Percentiles rank a stretch among this genome's conserved stretches.
Conservation (phyloP, 2,797 vertebrate genomes). For the Dendrocincla tyrannina region DNA sequence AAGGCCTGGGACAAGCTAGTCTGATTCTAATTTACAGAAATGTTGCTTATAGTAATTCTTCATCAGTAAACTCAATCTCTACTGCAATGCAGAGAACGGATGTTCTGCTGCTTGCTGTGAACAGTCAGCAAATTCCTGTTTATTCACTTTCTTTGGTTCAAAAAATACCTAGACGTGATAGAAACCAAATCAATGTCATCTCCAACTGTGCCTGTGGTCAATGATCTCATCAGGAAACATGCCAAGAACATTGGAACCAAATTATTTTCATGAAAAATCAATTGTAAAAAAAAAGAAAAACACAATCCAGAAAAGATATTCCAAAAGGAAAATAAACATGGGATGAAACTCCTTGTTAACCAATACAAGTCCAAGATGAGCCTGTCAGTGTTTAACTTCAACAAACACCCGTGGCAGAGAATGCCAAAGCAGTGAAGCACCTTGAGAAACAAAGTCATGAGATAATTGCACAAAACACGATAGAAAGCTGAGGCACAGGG, state of each 20-base stretch:
- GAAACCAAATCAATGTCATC: not conserved
- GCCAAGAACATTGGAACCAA: not conserved
- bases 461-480: not conserved
- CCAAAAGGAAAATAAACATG: not conserved
- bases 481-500: not conserved
- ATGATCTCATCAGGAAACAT: not conserved
- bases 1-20: not conserved
- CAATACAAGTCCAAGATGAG: not conserved
- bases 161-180: not conserved
- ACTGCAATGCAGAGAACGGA: constrained; percentile 4
- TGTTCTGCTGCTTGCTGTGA: not conserved
- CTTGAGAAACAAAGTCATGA: not conserved
- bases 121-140: constrained; percentile 47
- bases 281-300: not conserved
- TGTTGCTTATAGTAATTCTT: not conserved
- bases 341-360: not conserved
- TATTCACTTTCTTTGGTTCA: constrained; percentile 20
- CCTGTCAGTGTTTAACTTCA: not conserved
- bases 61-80: not conserved
- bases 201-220: not conserved
- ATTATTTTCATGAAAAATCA: not conserved
- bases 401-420: not conserved
- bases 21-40: not conserved
- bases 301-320: not conserved
- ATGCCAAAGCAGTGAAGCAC: not conserved